Evolutionary conservation across 2,888 invertebrate genomes (phyloP).

Genomic region (Lydus trimaculatus): DNA sequence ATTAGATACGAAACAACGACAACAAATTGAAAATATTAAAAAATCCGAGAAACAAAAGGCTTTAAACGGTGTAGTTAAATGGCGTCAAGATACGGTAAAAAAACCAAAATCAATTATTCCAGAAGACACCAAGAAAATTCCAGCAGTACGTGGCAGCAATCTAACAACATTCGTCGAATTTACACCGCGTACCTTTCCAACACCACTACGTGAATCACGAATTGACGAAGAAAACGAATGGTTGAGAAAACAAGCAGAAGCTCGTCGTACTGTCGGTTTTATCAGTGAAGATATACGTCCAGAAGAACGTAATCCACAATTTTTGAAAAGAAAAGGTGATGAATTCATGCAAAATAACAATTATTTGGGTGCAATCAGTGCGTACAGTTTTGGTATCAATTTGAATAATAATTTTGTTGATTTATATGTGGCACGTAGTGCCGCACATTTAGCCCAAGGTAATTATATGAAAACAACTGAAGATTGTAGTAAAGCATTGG

Average conservation of each 20-base stretch:
- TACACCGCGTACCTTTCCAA: slow-evolving; percentile 79
- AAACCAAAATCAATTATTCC: slow-evolving; percentile 20
- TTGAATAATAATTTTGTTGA: slow-evolving; percentile 75
- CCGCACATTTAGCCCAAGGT: slow-evolving; percentile 76
- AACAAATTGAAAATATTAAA: slow-evolving; percentile 70
- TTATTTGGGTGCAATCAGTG: slow-evolving; percentile 81
- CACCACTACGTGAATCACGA: slow-evolving; percentile 80
- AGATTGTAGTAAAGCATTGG: slow-evolving; percentile 73
- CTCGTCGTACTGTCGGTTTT: slow-evolving; percentile 74
- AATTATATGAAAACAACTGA: slow-evolving; percentile 71
- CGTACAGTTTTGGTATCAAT: slow-evolving; percentile 80
- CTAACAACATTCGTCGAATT: slow-evolving; percentile 71
- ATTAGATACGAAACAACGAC: slow-evolving; percentile 66
- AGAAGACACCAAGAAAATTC: slow-evolving; percentile 40
- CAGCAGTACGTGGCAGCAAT: slow-evolving; percentile 50
- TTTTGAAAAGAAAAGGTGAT: slow-evolving; percentile 83
- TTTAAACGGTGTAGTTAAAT: slow-evolving; percentile 71
- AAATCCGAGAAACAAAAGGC: slow-evolving; percentile 69
- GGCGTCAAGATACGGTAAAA: slow-evolving; percentile 53
- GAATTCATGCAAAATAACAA: slow-evolving; percentile 78
- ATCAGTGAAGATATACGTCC: slow-evolving; percentile 74
- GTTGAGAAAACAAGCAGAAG: slow-evolving; percentile 79
- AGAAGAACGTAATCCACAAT: slow-evolving; percentile 84
- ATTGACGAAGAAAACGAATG: slow-evolving; percentile 78
- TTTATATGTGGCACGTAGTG: slow-evolving; percentile 78